phyloP scores from a whole-genome alignment of 2,113 vertebrate genomes.

The Protobothrops flavoviridis region DNA sequence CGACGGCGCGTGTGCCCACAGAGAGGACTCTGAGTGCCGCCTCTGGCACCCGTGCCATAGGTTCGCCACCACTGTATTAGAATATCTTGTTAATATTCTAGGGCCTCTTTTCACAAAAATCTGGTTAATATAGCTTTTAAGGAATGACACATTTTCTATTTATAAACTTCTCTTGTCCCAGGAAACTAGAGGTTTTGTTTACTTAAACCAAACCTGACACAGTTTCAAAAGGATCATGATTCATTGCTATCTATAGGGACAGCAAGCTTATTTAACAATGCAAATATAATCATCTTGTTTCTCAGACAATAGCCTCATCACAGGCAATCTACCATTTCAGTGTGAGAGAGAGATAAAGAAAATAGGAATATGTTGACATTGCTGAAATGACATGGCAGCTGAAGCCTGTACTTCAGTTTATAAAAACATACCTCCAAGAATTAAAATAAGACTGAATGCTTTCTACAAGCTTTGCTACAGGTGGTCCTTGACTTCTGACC shows the following conservation, averaged over 20 bases:
- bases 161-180: neutral
- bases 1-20: no score
- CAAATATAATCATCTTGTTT: neutral
- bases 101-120: neutral
- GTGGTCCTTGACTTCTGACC: neutral
- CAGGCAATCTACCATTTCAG: neutral
- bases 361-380: neutral
- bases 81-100: neutral
- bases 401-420: neutral
- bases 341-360: neutral
- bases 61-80: no score
- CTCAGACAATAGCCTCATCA: neutral
- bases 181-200: neutral
- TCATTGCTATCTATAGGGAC: neutral
- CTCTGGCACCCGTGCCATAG: no score
- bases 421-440: neutral
- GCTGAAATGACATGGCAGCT: neutral
- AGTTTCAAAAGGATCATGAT: neutral
- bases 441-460: neutral
- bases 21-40: no score
- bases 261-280: neutral
- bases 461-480: neutral
- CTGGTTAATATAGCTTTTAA: neutral
- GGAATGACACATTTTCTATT: neutral
- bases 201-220: neutral